These are phyloP conservation scores for Poecile atricapillus DNA, from an alignment of 2,113 vertebrate genomes.

Conservation along the genomic window DNA sequence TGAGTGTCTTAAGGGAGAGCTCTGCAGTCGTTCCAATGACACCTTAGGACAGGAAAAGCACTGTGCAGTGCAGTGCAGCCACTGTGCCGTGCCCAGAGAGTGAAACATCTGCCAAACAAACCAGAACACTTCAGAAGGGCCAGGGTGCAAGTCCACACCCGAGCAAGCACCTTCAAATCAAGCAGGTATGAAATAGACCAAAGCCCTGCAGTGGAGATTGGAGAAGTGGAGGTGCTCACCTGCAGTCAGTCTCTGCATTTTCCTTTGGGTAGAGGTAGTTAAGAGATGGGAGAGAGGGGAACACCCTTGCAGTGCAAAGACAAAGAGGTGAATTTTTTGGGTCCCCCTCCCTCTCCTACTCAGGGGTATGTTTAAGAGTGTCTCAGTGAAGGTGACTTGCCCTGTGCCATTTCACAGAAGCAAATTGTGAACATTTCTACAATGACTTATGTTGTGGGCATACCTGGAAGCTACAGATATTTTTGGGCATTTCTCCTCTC, in stretches of 20 bases:
- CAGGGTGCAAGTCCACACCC: not conserved
- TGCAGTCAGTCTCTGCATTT: not conserved
- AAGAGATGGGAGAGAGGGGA: not conserved
- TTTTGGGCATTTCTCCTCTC: not conserved
- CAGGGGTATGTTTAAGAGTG: not conserved
- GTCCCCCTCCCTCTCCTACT: rapidly evolving
- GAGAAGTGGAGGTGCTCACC: not conserved
- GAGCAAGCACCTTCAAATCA: not conserved
- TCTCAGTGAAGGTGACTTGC: not conserved
- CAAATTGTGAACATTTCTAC: not conserved
- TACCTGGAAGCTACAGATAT: not conserved
- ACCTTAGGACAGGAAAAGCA: not conserved
- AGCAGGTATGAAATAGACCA: not conserved
- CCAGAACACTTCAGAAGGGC: not conserved
- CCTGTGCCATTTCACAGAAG: not conserved
- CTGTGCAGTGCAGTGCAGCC: not conserved
- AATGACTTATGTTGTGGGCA: not conserved
- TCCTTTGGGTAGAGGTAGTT: not conserved
- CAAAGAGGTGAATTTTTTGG: not conserved
- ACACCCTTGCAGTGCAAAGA: not conserved
- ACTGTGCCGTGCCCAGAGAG: not conserved
- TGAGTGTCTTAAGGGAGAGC: not conserved
- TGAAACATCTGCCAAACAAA: not conserved
- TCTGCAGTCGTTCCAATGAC: not conserved
- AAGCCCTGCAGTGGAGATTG: not conserved